Evolutionary conservation across 2,113 vertebrate genomes (phyloP), one percentile per base, ranked within the genome.

Genomic region (Cheilinus undulatus): DNA sequence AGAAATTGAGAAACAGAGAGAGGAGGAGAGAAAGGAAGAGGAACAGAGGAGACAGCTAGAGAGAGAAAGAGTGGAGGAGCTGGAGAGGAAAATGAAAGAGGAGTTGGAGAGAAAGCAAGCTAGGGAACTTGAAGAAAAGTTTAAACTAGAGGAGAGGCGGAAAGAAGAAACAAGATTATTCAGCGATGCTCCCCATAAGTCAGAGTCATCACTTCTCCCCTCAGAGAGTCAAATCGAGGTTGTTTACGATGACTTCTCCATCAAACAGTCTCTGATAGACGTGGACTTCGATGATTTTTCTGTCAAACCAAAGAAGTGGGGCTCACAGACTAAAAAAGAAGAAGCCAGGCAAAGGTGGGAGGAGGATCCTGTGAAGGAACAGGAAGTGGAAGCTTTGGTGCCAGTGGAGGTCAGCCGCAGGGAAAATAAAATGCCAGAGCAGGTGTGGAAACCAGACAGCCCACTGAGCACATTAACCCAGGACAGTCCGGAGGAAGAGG

Each of bases 211-310:
- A 4, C 1, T 5, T 19, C 12, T 53, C 7, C 50, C 56, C 19
- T 34, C 8, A 8, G 20, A 14, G 54, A 38, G 28, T 26, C 32
- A 5, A 0, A 26, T 51, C 0, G 48, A 73, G 3, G 42, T 75
- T 1, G 15, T n/a, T 24, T 91, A 73, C 0, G 88, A 91, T 4
- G 89, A 91, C 73, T 91, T 91, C 57, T 93, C 93, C 0, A 84
- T 92, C 52, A 89, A 23, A 14, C 62, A 62, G 27, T 5, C 82
- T 26, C 11, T 22, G 30, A 11, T 68, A 0, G 15, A 63, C 0
- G 54, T 80, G 20, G 80, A 80, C 1, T 91, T 81, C 53, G 89
- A 91, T 0, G 91, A 91, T 49, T 92, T 90, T 34, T 94, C 93
- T 0, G 92, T 92, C 57, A 93, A 87, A 66, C 80, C 86, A 1